Percentiles rank a stretch among this genome's conserved stretches.
phyloP scores from a whole-genome alignment of 2,888 invertebrate genomes.

The Stratiomys singularior region DNA sequence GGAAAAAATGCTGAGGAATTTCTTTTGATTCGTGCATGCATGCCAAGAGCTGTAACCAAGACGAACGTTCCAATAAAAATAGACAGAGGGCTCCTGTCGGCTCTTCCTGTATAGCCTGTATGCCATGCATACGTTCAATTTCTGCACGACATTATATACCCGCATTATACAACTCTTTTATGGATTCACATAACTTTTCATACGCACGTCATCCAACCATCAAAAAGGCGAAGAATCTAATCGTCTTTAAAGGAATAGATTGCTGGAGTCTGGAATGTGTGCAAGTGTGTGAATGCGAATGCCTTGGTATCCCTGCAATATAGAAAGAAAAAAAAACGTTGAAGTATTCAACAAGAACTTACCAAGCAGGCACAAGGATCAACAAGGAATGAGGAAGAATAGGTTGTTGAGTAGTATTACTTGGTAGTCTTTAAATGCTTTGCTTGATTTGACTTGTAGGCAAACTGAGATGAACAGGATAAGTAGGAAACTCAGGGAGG shows the following conservation, averaged over 20 bases:
- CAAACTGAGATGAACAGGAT: neutral
- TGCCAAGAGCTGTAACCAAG: neutral
- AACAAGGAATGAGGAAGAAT: neutral
- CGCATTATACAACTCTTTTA: conserved; percentile 36
- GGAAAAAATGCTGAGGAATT: neutral
- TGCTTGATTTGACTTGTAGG: neutral
- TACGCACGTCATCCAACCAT: conserved; percentile 32
- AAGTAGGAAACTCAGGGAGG: neutral
- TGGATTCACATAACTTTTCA: conserved; percentile 45
- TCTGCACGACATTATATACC: conserved; percentile 4
- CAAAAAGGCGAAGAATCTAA: conserved; percentile 26
- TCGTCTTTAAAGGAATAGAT: conserved; percentile 21
- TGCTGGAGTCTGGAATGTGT: neutral
- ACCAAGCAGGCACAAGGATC: neutral
- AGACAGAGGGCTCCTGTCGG: neutral
- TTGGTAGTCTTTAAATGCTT: neutral
- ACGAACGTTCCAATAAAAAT: neutral
- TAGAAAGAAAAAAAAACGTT: neutral
- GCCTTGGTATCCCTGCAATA: neutral
- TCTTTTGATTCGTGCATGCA: neutral
- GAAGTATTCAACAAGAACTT: neutral
- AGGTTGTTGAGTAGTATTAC: neutral
- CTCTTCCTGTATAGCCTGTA: neutral
- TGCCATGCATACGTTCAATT: conserved; percentile 24
- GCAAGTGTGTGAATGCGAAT: neutral